phyloP scores from a whole-genome alignment of 2,797 vertebrate genomes.

The Carcharodon carcharias region DNA sequence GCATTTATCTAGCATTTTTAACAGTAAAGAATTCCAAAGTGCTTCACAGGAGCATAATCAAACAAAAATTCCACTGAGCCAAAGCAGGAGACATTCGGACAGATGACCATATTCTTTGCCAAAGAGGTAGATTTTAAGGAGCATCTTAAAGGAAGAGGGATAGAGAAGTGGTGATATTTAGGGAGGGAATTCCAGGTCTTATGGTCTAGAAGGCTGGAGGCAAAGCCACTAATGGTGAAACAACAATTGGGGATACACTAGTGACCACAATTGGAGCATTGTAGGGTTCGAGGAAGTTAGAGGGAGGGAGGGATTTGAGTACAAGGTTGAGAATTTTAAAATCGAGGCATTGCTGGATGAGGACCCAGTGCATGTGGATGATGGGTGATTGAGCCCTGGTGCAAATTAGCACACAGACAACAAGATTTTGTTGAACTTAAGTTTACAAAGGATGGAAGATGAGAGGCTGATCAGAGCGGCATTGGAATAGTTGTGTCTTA shows the following conservation, averaged over 20 bases:
- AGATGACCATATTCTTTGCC: not conserved
- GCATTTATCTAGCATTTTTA: not conserved
- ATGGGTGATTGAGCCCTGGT: not conserved
- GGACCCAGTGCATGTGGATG: not conserved
- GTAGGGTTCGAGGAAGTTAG: not conserved
- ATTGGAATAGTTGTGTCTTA: not conserved
- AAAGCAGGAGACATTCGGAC: not conserved
- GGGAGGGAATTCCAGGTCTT: not conserved
- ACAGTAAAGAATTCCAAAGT: not conserved
- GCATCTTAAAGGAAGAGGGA: not conserved
- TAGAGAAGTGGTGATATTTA: too few species aligned
- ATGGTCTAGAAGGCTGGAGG: not conserved
- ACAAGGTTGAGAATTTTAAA: not conserved
- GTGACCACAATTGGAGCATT: not conserved
- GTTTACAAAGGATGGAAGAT: not conserved
- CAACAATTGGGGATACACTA: not conserved
- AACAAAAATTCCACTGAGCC: not conserved
- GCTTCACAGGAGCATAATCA: not conserved
- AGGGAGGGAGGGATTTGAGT: not conserved
- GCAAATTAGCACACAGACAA: not conserved
- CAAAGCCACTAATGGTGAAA: not conserved
- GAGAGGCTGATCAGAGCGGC: not conserved
- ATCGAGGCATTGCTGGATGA: not conserved
- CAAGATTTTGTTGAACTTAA: not conserved
- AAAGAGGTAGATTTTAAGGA: not conserved